Conservation (phyloP, 2,113 vertebrate species). For the Alces alces region DNA sequence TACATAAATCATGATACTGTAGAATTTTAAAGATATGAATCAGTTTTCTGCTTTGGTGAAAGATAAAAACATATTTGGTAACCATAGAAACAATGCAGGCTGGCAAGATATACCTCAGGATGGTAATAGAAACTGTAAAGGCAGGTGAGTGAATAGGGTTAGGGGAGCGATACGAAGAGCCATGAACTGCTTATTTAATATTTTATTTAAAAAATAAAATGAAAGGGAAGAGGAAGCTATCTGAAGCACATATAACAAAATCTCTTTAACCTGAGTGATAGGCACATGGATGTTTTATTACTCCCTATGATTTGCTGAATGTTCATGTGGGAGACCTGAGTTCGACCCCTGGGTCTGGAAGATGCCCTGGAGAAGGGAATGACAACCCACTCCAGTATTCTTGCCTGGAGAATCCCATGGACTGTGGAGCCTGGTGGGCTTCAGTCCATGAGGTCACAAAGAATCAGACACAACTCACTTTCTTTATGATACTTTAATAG, state of each 20-base stretch:
- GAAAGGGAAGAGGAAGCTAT: neutral
- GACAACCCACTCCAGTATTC: neutral
- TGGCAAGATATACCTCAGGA: neutral
- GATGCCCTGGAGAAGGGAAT: neutral
- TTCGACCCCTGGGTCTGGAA: neutral
- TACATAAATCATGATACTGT: slow-evolving; percentile 21
- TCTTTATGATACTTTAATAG: neutral
- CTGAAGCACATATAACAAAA: neutral
- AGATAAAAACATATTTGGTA: slow-evolving; percentile 38
- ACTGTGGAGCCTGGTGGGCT: neutral
- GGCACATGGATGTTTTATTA: neutral
- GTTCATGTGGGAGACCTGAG: neutral
- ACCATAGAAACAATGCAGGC: slow-evolving; percentile 34
- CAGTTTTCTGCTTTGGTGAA: slow-evolving; percentile 27
- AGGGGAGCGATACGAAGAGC: neutral
- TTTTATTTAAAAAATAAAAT: neutral
- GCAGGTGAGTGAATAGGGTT: neutral
- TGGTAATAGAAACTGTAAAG: neutral
- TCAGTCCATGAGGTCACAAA: neutral
- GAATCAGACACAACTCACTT: neutral
- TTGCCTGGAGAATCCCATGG: neutral
- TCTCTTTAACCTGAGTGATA: neutral
- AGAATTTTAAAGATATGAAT: slow-evolving; percentile 39
- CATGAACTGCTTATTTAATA: neutral
- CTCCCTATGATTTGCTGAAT: neutral